These are phyloP conservation scores for Chloropsis hardwickii DNA, from an alignment of 2,113 vertebrate genomes.

Conservation along the genomic window DNA sequence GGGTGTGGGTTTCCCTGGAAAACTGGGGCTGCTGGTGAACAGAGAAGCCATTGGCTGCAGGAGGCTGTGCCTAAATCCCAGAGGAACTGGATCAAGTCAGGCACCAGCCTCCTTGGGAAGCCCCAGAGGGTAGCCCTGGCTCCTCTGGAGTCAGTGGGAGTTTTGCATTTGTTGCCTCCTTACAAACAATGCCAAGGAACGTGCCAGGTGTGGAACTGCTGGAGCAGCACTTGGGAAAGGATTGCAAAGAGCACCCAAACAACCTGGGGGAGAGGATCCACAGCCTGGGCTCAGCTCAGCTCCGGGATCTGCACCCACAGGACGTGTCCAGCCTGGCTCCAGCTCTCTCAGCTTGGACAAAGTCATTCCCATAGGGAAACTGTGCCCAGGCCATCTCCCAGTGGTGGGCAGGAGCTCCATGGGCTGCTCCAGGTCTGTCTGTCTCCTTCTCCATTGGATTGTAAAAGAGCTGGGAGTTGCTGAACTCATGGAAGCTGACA, in stretches of 20 bases:
- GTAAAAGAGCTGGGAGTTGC: neutral
- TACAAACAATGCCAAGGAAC: neutral
- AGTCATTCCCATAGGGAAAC: neutral
- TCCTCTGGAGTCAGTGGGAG: neutral
- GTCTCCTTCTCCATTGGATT: neutral
- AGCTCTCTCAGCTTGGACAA: neutral
- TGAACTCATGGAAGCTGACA: neutral
- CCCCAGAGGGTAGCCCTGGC: neutral
- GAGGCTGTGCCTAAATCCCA: rapidly evolving
- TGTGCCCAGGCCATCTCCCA: rapidly evolving
- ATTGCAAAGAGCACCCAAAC: neutral
- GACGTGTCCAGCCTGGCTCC: neutral
- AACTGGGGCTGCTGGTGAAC: neutral
- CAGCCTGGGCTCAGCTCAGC: neutral
- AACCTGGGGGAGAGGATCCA: rapidly evolving
- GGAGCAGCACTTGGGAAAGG: neutral
- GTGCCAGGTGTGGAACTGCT: neutral
- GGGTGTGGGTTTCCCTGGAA: neutral
- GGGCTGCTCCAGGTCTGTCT: neutral
- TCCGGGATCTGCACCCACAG: neutral
- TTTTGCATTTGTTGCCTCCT: neutral
- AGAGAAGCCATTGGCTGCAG: neutral
- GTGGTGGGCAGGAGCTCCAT: neutral
- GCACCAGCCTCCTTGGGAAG: neutral
- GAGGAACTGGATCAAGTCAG: neutral